Conservation (phyloP, 2,113 vertebrate species). For the Tetraodon nigroviridis region DNA sequence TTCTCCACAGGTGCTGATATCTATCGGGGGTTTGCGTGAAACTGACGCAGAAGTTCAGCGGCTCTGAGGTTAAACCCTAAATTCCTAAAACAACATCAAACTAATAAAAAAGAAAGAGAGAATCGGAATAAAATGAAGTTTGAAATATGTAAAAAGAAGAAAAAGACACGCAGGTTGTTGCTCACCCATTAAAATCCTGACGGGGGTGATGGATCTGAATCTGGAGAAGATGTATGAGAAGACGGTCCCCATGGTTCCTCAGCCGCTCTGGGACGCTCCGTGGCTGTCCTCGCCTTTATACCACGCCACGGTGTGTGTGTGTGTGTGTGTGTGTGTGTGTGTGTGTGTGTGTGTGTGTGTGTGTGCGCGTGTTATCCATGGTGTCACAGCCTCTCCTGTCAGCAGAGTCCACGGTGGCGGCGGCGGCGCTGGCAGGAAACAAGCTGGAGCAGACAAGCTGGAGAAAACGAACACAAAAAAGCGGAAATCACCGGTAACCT, state of each 20-base stretch:
- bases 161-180: no score
- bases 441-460: no score
- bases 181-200: slow-evolving; percentile 58
- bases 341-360: slow-evolving; percentile 7
- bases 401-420: slow-evolving; percentile 35
- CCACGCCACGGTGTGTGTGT: not conserved
- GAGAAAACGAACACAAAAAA: no score
- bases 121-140: no score
- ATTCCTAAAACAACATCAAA: no score
- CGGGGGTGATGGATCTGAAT: slow-evolving; percentile 28
- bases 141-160: no score
- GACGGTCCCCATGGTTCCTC: slow-evolving; percentile 41
- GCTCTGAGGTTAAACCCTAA: no score
- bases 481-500: not conserved
- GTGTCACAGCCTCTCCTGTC: slow-evolving; percentile 8
- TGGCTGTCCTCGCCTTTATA: slow-evolving; percentile 24
- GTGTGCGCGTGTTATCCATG: not conserved
- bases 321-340: slow-evolving; percentile 9
- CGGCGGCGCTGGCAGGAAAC: no score
- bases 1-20: no score
- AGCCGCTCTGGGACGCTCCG: not conserved
- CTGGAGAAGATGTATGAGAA: slow-evolving; percentile 45
- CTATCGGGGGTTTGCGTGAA: no score
- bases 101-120: no score
- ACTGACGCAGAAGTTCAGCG: not conserved